phyloP scores from a whole-genome alignment of 2,113 vertebrate genomes.

The Pangasianodon gigas region DNA sequence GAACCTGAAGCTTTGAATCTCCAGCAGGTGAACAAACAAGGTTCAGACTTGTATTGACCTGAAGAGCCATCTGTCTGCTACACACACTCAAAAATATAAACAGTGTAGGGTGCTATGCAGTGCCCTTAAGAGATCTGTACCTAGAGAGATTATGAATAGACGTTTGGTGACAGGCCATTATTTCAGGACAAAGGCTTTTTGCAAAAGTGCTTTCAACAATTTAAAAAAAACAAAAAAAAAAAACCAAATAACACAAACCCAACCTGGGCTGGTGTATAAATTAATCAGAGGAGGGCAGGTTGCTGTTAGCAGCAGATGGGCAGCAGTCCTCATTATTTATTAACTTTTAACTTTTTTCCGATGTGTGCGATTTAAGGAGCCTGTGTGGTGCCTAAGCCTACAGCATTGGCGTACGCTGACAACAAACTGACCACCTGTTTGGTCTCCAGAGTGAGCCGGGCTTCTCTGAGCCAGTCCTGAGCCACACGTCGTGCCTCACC shows the following conservation, averaged over 20 bases:
- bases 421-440: slow-evolving; percentile 87
- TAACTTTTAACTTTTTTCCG: not conserved
- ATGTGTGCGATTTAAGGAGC: slow-evolving; percentile 59
- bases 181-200: slow-evolving; percentile 17
- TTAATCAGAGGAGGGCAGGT: slow-evolving; percentile 38
- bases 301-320: slow-evolving; percentile 27
- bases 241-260: slow-evolving; percentile 3
- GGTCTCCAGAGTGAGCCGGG: slow-evolving; percentile 90
- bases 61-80: not conserved
- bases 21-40: slow-evolving; percentile 27
- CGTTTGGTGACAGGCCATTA: not conserved
- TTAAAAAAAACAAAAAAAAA: slow-evolving; percentile 2
- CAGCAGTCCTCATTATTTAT: slow-evolving; percentile 28
- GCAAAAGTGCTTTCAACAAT: slow-evolving; percentile 36
- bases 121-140: not conserved
- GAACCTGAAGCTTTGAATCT: slow-evolving; percentile 20
- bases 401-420: slow-evolving; percentile 88
- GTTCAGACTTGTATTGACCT: not conserved
- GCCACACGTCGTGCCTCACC: slow-evolving; percentile 90
- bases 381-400: slow-evolving; percentile 90
- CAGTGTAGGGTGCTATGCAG: not conserved
- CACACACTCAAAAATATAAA: not conserved
- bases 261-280: slow-evolving; percentile 47
- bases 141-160: slow-evolving; percentile 4
- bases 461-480: slow-evolving; percentile 91